Evolutionary conservation across 2,113 vertebrate species (phyloP), one percentile per base, ranked within the genome.

Genomic region (Phyllopteryx taeniolatus): DNA sequence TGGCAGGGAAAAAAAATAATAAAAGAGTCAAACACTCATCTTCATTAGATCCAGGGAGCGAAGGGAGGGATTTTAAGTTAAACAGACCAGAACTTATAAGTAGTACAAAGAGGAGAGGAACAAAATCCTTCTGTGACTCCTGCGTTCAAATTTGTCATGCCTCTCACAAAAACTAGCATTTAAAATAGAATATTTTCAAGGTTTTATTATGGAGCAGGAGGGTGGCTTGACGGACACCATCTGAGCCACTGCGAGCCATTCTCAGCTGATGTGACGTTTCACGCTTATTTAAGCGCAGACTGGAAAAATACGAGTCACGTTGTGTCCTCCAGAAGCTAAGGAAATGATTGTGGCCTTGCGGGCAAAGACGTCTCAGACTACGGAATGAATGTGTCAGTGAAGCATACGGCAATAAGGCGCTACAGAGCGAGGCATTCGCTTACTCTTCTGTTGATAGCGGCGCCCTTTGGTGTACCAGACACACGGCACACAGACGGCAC

Each of bases 211-310:
- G 19, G 69, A 75, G 65, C 68, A 83, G 44, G 33, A 35, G 44
- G 59, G 51, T 65, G 72, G 44, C 4, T 35, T 70, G 71, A 80
- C 84, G 17, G 59, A 77, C 72, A 74, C 69, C 71, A 61, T 73
- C 47, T 22, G 13, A 80, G 49, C 63, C 67, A 83, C 81, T 79
- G 83, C 73, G 68, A 87, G 82, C 79, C 73, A 72, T 85, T 83
- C 82, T 74, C 75, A 74, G 76, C 75, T 90, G 77, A 86, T 86
- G 83, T 90, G 85, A 90, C 83, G 87, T 90, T 90, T 90, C 85
- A 89, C 84, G 88, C 89, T 89, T 88, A 83, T 92, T 89, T 89
- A 89, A 90, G 80, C 90, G 86, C 83, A 88, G 85, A 89, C 84
- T 89, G 84, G 73, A 85, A 74, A 49, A 87, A 89, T 77, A 82